phyloP scores from a whole-genome alignment of 2,888 invertebrate species.

The Phortica magna region DNA sequence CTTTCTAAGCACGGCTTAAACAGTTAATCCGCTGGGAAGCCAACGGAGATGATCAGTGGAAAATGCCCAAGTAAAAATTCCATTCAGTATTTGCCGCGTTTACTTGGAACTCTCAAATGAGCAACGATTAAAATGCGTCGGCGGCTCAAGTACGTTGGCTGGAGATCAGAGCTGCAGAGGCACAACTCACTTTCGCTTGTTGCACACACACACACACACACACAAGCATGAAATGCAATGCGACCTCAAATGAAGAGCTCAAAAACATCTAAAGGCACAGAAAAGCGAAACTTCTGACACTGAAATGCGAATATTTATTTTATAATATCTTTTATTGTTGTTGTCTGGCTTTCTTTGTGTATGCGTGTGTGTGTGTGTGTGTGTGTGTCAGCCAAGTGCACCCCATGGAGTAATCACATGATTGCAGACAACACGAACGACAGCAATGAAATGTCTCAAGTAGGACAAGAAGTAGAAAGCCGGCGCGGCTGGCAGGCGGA shows the following conservation, averaged over 20 bases:
- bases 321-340: conserved; percentile 32
- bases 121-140: too few species aligned
- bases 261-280: conserved; percentile 1
- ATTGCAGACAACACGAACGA: conserved; percentile 21
- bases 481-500: conserved; percentile 39
- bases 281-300: conserved; percentile 44
- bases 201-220: conserved; percentile 67
- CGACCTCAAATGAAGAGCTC: conserved; percentile 36
- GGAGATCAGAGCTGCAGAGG: too few species aligned
- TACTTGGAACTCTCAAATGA: too few species aligned
- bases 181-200: conserved; percentile 66
- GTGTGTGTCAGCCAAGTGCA: conserved; percentile 58
- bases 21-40: too few species aligned
- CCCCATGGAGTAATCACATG: conserved; percentile 65
- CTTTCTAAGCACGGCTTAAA: too few species aligned
- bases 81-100: too few species aligned
- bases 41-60: too few species aligned
- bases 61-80: too few species aligned
- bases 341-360: conserved; percentile 41
- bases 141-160: too few species aligned
- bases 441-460: background rate
- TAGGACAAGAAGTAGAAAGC: background rate
- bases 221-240: conserved; percentile 34
- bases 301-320: conserved; percentile 58
- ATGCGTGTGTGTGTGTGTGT: conserved; percentile 24